phyloP scores from a whole-genome alignment of 2,888 invertebrate species.

The Sinodicranocentrus sp. region DNA sequence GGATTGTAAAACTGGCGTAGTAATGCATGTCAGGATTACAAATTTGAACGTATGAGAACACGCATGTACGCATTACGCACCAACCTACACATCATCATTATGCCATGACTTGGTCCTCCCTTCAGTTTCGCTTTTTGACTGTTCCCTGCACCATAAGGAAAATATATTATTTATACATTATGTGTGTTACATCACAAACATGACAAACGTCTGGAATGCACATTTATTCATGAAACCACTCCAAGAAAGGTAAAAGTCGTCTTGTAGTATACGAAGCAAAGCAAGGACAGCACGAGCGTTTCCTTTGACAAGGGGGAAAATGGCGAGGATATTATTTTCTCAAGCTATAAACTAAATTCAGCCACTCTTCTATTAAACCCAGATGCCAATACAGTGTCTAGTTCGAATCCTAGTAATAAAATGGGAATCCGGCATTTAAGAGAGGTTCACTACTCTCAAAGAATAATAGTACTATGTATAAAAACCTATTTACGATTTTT shows the following conservation, averaged over 20 bases:
- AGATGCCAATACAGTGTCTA: not conserved
- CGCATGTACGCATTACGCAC: conserved; percentile 33
- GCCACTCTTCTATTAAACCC: conserved; percentile 26
- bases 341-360: conserved; percentile 8
- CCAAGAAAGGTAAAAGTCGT: conserved; percentile 46
- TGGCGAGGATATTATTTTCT: not conserved
- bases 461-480: not conserved
- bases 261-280: conserved; percentile 7
- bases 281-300: not conserved
- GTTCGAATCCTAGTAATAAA: not conserved
- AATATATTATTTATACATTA: too few species aligned
- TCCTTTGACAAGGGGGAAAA: conserved; percentile 20
- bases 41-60: too few species aligned
- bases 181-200: not conserved
- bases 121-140: not conserved
- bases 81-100: not conserved
- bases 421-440: not conserved
- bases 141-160: not conserved
- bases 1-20: too few species aligned
- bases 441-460: not conserved
- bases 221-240: conserved; percentile 2
- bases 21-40: too few species aligned
- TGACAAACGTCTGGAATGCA: conserved; percentile 45
- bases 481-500: not conserved
- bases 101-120: not conserved